Conservation (phyloP, 1,140 invertebrate genomes). For the Popillia japonica region DNA sequence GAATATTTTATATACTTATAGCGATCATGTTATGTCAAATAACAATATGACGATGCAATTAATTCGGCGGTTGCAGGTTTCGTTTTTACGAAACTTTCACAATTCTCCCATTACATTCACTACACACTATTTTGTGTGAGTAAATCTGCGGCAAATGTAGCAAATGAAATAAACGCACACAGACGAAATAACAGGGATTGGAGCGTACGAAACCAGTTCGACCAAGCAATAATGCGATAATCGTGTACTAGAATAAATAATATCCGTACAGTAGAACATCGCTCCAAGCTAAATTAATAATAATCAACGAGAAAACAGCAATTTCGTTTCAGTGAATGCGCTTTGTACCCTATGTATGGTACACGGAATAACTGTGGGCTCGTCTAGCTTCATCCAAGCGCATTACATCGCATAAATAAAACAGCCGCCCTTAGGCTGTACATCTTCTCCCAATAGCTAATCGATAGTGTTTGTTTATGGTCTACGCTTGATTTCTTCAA, state of each 20-base stretch:
- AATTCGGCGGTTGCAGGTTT: too few relatives aligned
- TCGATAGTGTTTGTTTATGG: neutral
- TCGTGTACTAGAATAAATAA: slow-evolving; percentile 11
- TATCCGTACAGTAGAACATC: neutral
- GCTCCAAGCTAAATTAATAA: neutral
- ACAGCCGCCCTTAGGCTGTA: neutral
- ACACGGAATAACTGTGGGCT: neutral
- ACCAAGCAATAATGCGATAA: slow-evolving; percentile 4
- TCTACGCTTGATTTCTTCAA: too few relatives aligned
- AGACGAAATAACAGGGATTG: neutral
- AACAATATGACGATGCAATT: too few relatives aligned
- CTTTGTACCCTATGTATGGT: too few relatives aligned
- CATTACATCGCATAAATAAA: slow-evolving; percentile 2
- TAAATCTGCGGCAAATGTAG: neutral
- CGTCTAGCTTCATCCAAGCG: neutral
- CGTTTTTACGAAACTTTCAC: too few relatives aligned
- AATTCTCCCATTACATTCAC: too few relatives aligned
- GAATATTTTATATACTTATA: too few relatives aligned
- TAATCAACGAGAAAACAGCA: slow-evolving; percentile 10
- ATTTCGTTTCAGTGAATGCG: neutral
- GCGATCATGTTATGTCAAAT: too few relatives aligned
- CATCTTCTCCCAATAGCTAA: neutral
- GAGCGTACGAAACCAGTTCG: neutral
- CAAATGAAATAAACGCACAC: neutral
- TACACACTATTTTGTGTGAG: too few relatives aligned